A percentile compares a stretch with the other conserved stretches of the same genome.
phyloP scores from a whole-genome alignment of 92 coral and sea anemone genomes.

The Bergia puertoricense region DNA sequence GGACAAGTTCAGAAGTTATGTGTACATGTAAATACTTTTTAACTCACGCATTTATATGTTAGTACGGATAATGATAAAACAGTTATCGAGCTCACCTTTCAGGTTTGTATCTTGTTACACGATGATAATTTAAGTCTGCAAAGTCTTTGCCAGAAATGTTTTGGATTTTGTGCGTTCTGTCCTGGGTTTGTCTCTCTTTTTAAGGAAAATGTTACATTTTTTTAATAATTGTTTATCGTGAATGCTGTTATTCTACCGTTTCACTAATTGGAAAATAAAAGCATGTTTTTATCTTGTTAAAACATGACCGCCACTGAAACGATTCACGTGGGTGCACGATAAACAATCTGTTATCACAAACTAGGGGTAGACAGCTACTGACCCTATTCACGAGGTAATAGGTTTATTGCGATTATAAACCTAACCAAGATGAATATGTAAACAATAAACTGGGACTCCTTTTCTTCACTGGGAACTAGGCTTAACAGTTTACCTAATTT shows the following conservation, averaged over 20 bases:
- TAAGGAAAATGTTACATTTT: neutral
- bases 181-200: neutral
- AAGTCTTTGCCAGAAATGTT: too few species aligned
- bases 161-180: neutral
- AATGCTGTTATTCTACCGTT: neutral
- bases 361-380: conserved; percentile 13
- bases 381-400: neutral
- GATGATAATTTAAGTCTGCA: neutral
- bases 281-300: conserved; percentile 9
- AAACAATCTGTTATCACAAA: conserved; percentile 32
- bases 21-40: too few species aligned
- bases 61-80: neutral
- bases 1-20: too few species aligned
- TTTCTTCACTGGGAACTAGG: too few species aligned
- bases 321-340: neutral
- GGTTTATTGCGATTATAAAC: neutral
- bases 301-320: neutral
- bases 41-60: neutral
- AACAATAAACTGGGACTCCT: neutral
- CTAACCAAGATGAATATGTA: neutral
- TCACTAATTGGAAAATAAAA: neutral
- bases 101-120: neutral
- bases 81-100: neutral
- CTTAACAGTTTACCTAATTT: neutral
- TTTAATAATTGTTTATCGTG: neutral